Base-by-base conservation (phyloP, 2,113 vertebrate species). In the Siphamia tubifer region DNA sequence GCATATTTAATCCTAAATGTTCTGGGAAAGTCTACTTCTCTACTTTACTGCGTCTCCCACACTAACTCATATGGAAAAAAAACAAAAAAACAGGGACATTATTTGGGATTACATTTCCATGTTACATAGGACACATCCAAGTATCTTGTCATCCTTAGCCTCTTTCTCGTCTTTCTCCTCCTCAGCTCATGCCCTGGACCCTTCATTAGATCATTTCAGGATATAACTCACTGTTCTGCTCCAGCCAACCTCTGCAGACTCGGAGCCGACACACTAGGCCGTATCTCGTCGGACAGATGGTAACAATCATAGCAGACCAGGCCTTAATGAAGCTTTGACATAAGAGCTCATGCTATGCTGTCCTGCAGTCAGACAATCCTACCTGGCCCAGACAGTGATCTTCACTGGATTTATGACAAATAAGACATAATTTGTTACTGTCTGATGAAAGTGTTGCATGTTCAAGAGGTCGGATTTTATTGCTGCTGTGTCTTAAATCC, bases 141-240 rank as follows among this genome's bases (percentile, higher is more conserved):
- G 57, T 57, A 48, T 84, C 80, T 79, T 8, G 13, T 66, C 42
- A 34, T 58, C 19, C 15, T 55, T 19, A 70, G 60, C 73, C 61
- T 48, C 10, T 36, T 51, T n/a, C 49, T 21, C 36, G 38, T n/a
- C n/a, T n/a, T n/a, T n/a, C n/a, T n/a, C n/a, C n/a, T n/a, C n/a
- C n/a, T n/a, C n/a, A n/a, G n/a, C 72, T 86, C 74, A 70, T 84
- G 79, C 31, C 24, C 45, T 12, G 82, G 79, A 86, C 60, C 60
- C 66, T 86, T 88, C 83, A 86, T 87, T 81, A 82, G 83, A 79
- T 69, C 60, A 56, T 56, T 52, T 74, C 53, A 54, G 35, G 71
- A 49, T 77, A 91, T 92, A 90, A 90, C 81, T 92, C 89, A 89
- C 74, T 35, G 69, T 68, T 69, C 61, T 51, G 67, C 71, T 69